Evolutionary conservation across 2,113 vertebrate genomes (phyloP).

Genomic region (Dasyprocta punctata): DNA sequence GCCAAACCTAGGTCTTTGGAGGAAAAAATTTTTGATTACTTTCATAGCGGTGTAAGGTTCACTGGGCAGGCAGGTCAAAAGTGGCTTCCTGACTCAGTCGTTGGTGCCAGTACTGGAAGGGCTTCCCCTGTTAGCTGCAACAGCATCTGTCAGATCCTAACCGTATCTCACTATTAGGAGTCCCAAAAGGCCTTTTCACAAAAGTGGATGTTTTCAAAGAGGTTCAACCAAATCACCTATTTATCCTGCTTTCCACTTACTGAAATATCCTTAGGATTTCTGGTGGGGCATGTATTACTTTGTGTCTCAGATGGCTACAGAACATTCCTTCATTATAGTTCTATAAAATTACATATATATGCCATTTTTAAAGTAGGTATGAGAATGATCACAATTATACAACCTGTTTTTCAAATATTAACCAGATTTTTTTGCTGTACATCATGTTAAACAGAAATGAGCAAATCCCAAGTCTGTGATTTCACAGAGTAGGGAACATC

Average conservation of each 20-base stretch:
- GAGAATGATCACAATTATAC: background rate
- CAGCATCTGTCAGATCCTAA: conserved; percentile 1
- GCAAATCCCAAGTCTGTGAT: background rate
- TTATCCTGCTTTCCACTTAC: background rate
- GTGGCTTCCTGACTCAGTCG: background rate
- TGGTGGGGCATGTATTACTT: background rate
- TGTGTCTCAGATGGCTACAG: background rate
- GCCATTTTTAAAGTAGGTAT: background rate
- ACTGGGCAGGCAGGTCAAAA: background rate
- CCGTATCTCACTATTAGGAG: background rate
- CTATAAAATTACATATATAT: background rate
- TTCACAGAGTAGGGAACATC: background rate
- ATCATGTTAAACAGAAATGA: background rate
- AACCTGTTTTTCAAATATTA: background rate
- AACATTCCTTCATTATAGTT: background rate
- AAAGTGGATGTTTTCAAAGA: background rate
- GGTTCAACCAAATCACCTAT: background rate
- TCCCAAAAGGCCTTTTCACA: conserved; percentile 10
- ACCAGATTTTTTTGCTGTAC: background rate
- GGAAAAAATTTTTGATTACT: background rate
- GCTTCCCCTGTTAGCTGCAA: background rate
- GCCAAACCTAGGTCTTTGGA: background rate
- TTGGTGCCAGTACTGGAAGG: background rate
- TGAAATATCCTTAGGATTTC: background rate
- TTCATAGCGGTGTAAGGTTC: background rate